phyloP scores from a whole-genome alignment of 2,113 vertebrate species.

The Eonycteris spelaea region DNA sequence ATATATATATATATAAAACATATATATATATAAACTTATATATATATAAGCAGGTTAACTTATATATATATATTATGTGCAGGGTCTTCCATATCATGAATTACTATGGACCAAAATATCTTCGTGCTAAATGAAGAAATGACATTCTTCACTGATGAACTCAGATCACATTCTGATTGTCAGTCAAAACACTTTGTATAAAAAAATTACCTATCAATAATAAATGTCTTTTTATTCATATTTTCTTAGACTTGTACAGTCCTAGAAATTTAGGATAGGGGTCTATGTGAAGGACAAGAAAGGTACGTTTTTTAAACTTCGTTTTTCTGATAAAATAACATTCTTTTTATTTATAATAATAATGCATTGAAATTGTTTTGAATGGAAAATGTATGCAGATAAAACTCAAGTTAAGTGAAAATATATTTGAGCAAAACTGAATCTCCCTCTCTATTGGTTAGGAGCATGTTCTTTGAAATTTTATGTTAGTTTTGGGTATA shows the following conservation, averaged over 20 bases:
- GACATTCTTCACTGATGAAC: neutral
- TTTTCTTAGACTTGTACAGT: neutral
- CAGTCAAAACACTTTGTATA: neutral
- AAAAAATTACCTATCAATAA: neutral
- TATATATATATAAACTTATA: neutral
- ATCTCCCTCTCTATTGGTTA: too few relatives aligned
- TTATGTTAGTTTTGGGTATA: too few relatives aligned
- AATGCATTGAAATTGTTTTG: too few relatives aligned
- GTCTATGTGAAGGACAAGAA: neutral
- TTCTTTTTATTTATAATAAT: too few relatives aligned
- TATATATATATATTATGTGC: neutral
- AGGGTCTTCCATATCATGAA: neutral
- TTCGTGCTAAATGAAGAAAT: neutral
- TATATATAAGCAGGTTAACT: neutral
- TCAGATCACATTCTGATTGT: neutral
- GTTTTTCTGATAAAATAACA: too few relatives aligned
- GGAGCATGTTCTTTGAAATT: too few relatives aligned
- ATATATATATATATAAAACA: neutral
- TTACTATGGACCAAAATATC: neutral
- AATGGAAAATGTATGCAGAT: too few relatives aligned
- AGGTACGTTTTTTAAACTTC: neutral
- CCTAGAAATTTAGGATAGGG: neutral
- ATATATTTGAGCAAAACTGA: too few relatives aligned
- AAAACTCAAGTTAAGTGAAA: too few relatives aligned
- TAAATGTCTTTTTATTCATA: neutral